Base-by-base conservation (phyloP, 2,797 vertebrate species). In the Acanthurus tractus region DNA sequence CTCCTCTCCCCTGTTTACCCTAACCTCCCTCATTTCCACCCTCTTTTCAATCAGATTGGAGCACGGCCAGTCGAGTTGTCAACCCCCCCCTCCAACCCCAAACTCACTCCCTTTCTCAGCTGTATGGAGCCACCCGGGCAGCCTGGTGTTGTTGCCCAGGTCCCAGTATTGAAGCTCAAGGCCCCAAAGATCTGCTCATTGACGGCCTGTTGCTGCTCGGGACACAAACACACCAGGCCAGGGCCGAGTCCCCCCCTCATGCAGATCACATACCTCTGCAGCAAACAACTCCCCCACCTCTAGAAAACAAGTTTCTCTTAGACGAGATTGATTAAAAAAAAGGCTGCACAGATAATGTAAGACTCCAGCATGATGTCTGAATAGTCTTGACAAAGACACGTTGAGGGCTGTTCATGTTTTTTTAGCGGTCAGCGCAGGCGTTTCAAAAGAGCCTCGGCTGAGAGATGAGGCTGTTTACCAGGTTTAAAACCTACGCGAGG, bases 11-110 rank as follows among this genome's bases (percentile, higher is more conserved):
- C 48, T 56, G 55, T 72, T 69, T 67, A 48, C 70, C 75, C 63
- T 50, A 8, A 44, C 45, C 54, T 65, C 68, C 58, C 52, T 70
- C 66, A 12, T 71, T 74, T 74, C 70, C 80, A 58, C 70, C 70
- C 66, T 55, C 49, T 67, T 70, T 83, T 69, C 73, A 81, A 76
- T 83, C 86, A 53, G 25, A 82, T 71, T 84, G 84, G 83, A 83
- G 59, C 65, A 2, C n/a, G 10, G 79, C 76, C 89, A 84, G 77
- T 86, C 58, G 12, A 81, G 81, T 74, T 81, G 79, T 85, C 70
- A 67, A 23, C 75, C 55, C 53, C 46, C 57, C 38, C 15, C 18
- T 8, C 34, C 1, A 8, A 2, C n/a, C 11, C 49, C 23, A 12
- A 8, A 9, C 38, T 61, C 54, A 44, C 66, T 64, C 67, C 70